These are phyloP conservation scores for Rafetus swinhoei DNA, from an alignment of 2,113 vertebrate genomes.

Conservation along the genomic window DNA sequence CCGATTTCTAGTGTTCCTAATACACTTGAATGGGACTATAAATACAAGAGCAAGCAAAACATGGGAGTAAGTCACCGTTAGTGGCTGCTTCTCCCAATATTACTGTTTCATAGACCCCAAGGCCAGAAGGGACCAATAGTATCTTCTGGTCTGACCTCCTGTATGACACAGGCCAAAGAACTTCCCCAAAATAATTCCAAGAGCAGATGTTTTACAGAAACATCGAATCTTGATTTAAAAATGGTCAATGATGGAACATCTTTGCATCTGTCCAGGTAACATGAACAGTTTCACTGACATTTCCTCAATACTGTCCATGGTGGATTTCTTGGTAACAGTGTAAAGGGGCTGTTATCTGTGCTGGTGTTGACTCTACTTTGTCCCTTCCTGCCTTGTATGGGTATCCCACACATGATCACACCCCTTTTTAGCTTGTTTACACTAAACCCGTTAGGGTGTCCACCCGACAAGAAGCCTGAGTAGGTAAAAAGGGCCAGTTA, in stretches of 20 bases:
- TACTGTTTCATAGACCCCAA: not conserved
- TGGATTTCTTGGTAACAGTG: not conserved
- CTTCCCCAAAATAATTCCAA: not conserved
- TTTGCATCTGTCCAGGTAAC: not conserved
- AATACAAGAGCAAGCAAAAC: not conserved
- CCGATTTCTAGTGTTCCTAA: not conserved
- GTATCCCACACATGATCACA: not conserved
- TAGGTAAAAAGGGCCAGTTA: not conserved
- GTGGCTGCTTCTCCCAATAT: not conserved
- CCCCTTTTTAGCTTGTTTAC: not conserved
- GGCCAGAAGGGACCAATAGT: not conserved
- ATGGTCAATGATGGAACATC: not conserved
- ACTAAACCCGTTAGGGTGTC: not conserved
- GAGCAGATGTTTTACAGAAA: not conserved
- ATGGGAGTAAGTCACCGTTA: not conserved
- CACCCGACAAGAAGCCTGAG: not conserved
- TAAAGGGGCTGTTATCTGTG: not conserved
- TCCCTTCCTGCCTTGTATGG: not conserved
- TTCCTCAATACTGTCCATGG: accelerated
- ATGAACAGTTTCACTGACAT: not conserved
- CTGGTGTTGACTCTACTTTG: accelerated
- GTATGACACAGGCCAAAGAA: not conserved
- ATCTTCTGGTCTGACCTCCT: not conserved
- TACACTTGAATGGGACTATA: not conserved
- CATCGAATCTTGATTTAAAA: not conserved